These are phyloP conservation scores for Drepanosiphum platanoidis DNA, from an alignment of 2,888 invertebrate genomes.

Conservation along the genomic window DNA sequence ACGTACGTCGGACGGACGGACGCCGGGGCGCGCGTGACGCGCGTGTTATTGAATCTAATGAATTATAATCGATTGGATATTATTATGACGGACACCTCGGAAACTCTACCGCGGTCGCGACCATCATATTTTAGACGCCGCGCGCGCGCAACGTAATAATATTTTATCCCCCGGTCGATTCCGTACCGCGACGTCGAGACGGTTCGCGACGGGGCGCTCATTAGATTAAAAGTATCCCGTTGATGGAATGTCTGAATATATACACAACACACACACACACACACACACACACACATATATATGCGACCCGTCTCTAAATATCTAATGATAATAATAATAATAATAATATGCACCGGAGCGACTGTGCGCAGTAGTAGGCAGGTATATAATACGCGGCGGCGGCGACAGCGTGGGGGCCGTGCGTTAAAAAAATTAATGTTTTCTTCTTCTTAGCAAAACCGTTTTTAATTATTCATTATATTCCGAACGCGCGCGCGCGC, in stretches of 20 bases:
- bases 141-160: no score
- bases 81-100: slow-evolving; percentile 25
- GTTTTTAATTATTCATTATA: slow-evolving; percentile 38
- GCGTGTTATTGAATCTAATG: slow-evolving; percentile 19
- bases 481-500: not conserved
- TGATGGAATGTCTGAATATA: slow-evolving; percentile 42
- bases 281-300: no score
- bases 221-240: slow-evolving; percentile 40
- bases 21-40: not conserved
- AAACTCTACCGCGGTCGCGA: not conserved
- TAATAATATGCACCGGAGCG: not conserved
- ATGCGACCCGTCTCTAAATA: slow-evolving; percentile 31
- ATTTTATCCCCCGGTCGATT: no score
- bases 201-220: slow-evolving; percentile 42
- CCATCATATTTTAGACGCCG: not conserved
- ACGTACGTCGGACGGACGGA: not conserved
- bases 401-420: slow-evolving; percentile 37
- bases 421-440: slow-evolving; percentile 26
- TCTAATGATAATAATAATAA: slow-evolving; percentile 1
- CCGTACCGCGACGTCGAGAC: slow-evolving; percentile 20
- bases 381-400: not conserved
- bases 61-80: slow-evolving; percentile 39
- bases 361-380: not conserved
- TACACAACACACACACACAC: no score
- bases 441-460: not conserved